A percentile compares a stretch with the other conserved stretches of the same genome.
These are phyloP conservation scores for Leucosticte australis DNA, from an alignment of 2,113 vertebrate species.

Conservation along the genomic window DNA sequence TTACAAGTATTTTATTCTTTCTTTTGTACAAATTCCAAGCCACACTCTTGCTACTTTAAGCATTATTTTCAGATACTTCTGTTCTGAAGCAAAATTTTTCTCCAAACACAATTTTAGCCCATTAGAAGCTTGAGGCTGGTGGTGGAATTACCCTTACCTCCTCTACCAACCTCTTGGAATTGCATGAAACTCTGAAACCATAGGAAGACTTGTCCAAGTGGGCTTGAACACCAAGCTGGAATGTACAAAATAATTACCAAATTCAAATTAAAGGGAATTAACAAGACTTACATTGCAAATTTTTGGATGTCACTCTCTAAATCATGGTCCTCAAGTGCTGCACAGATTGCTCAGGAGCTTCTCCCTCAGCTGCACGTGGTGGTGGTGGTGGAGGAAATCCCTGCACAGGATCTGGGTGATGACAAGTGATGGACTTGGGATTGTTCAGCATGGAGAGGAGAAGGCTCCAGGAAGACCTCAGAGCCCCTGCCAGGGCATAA, in stretches of 20 bases:
- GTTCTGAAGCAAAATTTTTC: background rate
- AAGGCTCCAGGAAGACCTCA: background rate
- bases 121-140: background rate
- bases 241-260: background rate
- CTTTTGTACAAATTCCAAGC: background rate
- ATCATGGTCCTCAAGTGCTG: fast-evolving
- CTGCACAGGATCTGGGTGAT: no score
- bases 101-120: background rate
- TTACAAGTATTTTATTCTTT: background rate
- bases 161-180: background rate
- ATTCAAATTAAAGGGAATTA: background rate
- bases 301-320: background rate
- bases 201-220: background rate
- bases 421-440: background rate
- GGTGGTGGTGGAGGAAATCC: background rate
- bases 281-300: background rate
- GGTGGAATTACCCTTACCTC: background rate
- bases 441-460: fast-evolving
- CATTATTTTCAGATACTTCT: background rate
- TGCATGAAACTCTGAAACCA: background rate
- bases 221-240: background rate
- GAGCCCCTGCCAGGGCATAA: fast-evolving
- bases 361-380: background rate
- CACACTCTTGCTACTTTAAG: background rate
- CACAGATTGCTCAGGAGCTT: background rate